A percentile compares a stretch with the other conserved stretches of the same genome.
Evolutionary conservation across 2,797 vertebrate species (phyloP).

Genomic region (Sebastiscus albofasciatus): DNA sequence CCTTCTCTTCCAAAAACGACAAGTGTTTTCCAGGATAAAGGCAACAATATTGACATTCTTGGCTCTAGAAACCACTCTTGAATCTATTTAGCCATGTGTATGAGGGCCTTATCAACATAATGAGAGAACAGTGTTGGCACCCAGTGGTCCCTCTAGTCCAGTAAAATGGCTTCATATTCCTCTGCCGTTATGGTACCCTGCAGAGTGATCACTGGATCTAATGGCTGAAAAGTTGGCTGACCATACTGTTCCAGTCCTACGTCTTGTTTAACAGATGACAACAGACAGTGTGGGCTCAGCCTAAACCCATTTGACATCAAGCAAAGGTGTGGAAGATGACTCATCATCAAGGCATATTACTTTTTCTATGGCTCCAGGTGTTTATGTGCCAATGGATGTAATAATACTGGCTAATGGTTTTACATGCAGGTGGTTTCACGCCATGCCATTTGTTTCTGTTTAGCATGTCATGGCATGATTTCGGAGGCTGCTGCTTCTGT

Average conservation of each 20-base stretch:
- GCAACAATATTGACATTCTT: background rate
- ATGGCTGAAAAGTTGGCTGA: slow-evolving; percentile 47
- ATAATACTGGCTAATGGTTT: background rate
- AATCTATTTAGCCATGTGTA: background rate
- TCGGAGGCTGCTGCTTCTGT: background rate
- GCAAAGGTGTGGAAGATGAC: slow-evolving; percentile 27
- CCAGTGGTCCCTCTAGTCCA: slow-evolving; percentile 20
- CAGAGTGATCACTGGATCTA: slow-evolving; percentile 46
- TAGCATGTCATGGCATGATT: background rate
- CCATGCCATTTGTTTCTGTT: background rate
- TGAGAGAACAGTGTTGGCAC: slow-evolving; percentile 40
- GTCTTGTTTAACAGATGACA: slow-evolving; percentile 43
- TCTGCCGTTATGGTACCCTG: slow-evolving; percentile 26
- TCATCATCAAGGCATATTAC: background rate
- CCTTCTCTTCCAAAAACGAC: background rate
- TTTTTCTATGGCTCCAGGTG: background rate
- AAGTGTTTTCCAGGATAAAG: background rate
- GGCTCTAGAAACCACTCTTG: background rate
- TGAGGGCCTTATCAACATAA: slow-evolving; percentile 14
- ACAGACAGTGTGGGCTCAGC: slow-evolving; percentile 12
- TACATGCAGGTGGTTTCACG: background rate
- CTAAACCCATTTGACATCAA: slow-evolving; percentile 13
- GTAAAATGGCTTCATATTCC: slow-evolving; percentile 37
- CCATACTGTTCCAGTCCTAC: background rate
- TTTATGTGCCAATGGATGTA: background rate